These are phyloP conservation scores for Hydraecia micacea DNA, from an alignment of 2,888 invertebrate genomes.

Conservation along the genomic window DNA sequence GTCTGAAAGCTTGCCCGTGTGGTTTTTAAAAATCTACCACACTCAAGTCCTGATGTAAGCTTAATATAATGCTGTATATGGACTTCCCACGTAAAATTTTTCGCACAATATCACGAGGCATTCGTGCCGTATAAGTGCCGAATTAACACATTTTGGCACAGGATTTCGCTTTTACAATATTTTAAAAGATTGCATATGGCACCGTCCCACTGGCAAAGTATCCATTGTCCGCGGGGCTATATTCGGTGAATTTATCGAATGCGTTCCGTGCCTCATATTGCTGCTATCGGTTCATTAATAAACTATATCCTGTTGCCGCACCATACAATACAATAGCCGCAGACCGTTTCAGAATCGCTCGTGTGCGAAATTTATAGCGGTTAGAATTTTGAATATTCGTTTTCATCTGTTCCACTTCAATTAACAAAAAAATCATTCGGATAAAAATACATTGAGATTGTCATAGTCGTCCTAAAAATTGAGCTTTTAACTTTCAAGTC, in stretches of 20 bases:
- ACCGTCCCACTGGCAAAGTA: constrained; percentile 73
- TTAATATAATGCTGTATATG: constrained; percentile 79
- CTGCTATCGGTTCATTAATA: constrained; percentile 85
- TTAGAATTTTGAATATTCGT: constrained; percentile 75
- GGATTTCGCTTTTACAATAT: constrained; percentile 80
- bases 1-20: constrained; percentile 65
- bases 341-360: constrained; percentile 77
- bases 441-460: constrained; percentile 33
- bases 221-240: constrained; percentile 80
- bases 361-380: constrained; percentile 79
- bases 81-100: constrained; percentile 75
- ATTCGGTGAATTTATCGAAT: constrained; percentile 82
- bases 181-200: constrained; percentile 79
- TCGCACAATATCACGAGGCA: constrained; percentile 75
- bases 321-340: constrained; percentile 79
- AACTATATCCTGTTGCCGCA: constrained; percentile 81
- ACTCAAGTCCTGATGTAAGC: constrained; percentile 71
- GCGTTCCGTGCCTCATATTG: constrained; percentile 78
- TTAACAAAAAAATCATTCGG: constrained; percentile 49
- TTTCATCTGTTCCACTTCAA: constrained; percentile 67
- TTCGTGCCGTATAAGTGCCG: constrained; percentile 75
- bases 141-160: constrained; percentile 85
- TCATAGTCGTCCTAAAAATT: constrained; percentile 20
- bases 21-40: constrained; percentile 70
- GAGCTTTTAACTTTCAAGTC: constrained; percentile 14